phyloP scores from a whole-genome alignment of 2,888 invertebrate species.

The Pimpla rufipes region DNA sequence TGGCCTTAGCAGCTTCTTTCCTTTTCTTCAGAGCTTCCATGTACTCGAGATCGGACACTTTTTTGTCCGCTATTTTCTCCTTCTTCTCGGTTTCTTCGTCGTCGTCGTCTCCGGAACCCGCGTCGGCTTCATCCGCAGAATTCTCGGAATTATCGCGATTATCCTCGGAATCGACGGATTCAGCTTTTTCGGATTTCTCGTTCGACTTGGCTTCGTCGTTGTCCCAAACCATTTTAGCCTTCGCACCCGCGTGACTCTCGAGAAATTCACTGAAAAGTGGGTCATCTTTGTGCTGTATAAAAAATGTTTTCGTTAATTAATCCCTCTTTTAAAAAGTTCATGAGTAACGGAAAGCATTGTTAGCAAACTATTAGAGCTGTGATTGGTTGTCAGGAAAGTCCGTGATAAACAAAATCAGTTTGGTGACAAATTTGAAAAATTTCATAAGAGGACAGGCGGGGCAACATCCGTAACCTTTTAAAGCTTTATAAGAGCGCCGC shows the following conservation, averaged over 20 bases:
- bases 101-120: constrained; percentile 72
- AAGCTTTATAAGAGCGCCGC: too few relatives aligned
- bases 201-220: constrained; percentile 86
- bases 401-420: too few relatives aligned
- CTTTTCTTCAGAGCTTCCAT: constrained; percentile 89
- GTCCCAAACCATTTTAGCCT: constrained; percentile 86
- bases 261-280: constrained; percentile 96
- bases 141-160: constrained; percentile 71
- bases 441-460: too few relatives aligned
- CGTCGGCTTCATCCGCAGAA: constrained; percentile 76
- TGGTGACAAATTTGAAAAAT: too few relatives aligned
- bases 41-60: constrained; percentile 93
- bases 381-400: too few relatives aligned
- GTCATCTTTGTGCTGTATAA: constrained; percentile 92
- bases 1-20: constrained; percentile 79
- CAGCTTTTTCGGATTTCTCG: constrained; percentile 73
- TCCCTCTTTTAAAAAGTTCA: too few relatives aligned
- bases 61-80: constrained; percentile 89
- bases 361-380: too few relatives aligned
- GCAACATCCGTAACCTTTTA: too few relatives aligned
- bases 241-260: constrained; percentile 89
- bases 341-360: too few relatives aligned
- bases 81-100: constrained; percentile 76
- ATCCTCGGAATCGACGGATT: constrained; percentile 46
- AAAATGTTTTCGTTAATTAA: constrained; percentile 34